These are phyloP conservation scores for Eubucco bourcierii DNA, from an alignment of 2,113 vertebrate species.

Conservation along the genomic window DNA sequence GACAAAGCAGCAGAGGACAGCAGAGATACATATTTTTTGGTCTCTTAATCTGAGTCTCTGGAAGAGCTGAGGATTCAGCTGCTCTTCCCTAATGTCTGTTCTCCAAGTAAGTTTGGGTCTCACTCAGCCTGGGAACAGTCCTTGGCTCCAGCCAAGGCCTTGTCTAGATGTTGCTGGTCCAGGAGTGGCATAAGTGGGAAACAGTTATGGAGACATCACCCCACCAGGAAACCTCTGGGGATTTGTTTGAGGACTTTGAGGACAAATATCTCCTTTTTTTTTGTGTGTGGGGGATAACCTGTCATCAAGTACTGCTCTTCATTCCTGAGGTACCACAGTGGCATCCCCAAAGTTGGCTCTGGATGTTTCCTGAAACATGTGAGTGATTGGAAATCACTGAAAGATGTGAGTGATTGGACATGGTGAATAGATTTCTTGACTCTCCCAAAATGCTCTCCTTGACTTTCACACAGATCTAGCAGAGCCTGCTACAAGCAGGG, in stretches of 20 bases:
- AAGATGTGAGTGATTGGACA: neutral
- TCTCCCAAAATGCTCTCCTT: neutral
- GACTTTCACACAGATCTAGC: neutral
- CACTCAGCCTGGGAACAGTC: too few relatives aligned
- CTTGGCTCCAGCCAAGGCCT: neutral
- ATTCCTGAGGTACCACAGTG: neutral
- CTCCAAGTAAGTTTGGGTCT: neutral
- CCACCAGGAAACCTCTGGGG: neutral
- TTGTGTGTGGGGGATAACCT: neutral
- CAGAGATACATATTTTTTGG: neutral
- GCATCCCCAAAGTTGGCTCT: neutral
- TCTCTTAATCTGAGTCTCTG: neutral
- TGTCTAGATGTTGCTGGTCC: neutral
- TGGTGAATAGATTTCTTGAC: neutral
- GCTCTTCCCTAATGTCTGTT: too few relatives aligned
- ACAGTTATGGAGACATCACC: neutral
- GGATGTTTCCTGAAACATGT: neutral
- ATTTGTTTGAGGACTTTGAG: neutral
- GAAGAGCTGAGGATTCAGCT: neutral
- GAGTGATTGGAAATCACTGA: neutral
- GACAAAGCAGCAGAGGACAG: neutral
- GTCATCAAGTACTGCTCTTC: neutral
- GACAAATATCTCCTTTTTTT: neutral
- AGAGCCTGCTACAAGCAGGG: neutral
- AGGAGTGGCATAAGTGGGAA: neutral